These are phyloP conservation scores for Hypanus sabinus DNA, from an alignment of 2,113 vertebrate genomes.

Conservation along the genomic window DNA sequence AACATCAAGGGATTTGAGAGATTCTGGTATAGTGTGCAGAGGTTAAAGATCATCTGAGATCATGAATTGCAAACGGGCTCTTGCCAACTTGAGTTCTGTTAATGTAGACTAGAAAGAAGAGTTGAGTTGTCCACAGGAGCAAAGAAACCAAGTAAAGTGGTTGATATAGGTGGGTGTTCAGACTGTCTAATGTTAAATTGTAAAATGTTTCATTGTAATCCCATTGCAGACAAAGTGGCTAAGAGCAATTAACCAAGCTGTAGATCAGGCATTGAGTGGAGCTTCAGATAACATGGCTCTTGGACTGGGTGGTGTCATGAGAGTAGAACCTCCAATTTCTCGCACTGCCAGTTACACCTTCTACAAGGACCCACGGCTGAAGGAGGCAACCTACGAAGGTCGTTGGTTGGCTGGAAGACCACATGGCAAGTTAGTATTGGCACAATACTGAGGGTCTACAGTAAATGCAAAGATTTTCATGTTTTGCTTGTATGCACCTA, in stretches of 20 bases:
- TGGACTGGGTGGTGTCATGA: conserved; percentile 54
- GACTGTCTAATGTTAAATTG: neutral
- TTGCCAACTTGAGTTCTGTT: too few relatives aligned
- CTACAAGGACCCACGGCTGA: conserved; percentile 86
- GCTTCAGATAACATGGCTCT: conserved; percentile 50
- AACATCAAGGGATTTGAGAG: too few relatives aligned
- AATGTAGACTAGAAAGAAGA: neutral
- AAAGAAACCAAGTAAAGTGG: too few relatives aligned
- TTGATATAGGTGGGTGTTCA: neutral
- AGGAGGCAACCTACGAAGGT: conserved; percentile 81
- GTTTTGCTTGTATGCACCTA: too few relatives aligned
- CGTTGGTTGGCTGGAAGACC: conserved; percentile 86
- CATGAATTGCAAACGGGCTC: neutral
- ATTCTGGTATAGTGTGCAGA: too few relatives aligned
- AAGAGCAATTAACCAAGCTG: conserved; percentile 83
- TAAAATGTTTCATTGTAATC: conserved; percentile 12
- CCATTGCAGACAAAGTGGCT: conserved; percentile 81
- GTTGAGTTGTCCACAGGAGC: neutral
- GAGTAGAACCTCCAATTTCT: conserved; percentile 80
- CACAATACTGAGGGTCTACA: too few relatives aligned
- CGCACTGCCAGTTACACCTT: conserved; percentile 87
- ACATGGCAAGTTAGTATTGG: conserved; percentile 72
- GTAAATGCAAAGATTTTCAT: too few relatives aligned
- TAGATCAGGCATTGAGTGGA: conserved; percentile 77
- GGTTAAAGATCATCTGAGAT: neutral